Base-by-base conservation (phyloP, 2,888 invertebrate species). In the Drepanosiphum platanoidis region DNA sequence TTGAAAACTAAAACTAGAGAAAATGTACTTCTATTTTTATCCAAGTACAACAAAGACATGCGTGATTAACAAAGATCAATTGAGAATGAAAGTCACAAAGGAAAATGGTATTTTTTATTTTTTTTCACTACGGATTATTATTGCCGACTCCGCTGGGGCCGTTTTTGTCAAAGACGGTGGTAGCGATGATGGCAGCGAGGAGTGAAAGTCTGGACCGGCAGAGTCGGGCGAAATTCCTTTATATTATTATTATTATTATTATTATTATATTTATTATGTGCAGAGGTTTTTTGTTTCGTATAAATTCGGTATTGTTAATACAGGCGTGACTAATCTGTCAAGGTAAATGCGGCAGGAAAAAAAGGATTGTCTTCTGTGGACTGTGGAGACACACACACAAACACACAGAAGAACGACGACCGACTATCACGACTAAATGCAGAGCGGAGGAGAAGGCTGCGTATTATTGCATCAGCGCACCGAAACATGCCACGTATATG, bases 251-350 rank as follows among this genome's bases (percentile, higher is more conserved):
- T 52, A 36, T 80, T 52, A 39, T 64, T 83, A 64, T 83, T 58
- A 72, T 52, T 39, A 30, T 64, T 30, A 30, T 64, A 13, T 64
- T 30, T 42, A 70, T 52, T 81, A 72, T 74, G 64, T 66, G 42
- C 46, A 32, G 42, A 74, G 61, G 42, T 74, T 72, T 64, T 83
- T 83, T 74, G 66, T 83, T 84, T 84, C 36, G 52, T 75, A 75
- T 75, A 77, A 75, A 84, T 75, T 84, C 36, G 75, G 75, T 84
- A 84, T 84, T 84, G 84, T 84, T 68, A 75, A 77, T 75, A 68
- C 68, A 36, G 15, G 83, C 83, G 84, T 84, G 75, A 84, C 84
- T 75, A 66, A 84, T 84, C 84, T 30, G 75, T 84, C 84, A 75
- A 84, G 68, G 84, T 75, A 75, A 58, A 68, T 46, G 82, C 27